Evolutionary conservation across 2,888 invertebrate species (phyloP).

Genomic region (Thera obeliscata): DNA sequence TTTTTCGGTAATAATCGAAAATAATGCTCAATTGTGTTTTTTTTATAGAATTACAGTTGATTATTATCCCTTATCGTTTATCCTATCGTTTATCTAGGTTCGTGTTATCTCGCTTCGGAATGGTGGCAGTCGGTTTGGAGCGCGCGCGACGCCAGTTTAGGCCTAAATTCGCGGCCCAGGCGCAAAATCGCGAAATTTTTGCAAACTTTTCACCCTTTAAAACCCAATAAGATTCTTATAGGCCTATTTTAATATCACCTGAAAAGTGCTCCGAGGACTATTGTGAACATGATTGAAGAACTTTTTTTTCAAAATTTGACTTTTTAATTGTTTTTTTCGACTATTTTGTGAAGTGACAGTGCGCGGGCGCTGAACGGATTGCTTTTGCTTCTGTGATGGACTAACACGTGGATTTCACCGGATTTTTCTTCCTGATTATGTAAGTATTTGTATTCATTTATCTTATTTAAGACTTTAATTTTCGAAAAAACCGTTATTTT

Average conservation of each 20-base stretch:
- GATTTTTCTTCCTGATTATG: constrained; percentile 45
- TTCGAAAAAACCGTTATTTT: constrained; percentile 12
- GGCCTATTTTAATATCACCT: constrained; percentile 72
- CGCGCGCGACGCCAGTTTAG: constrained; percentile 56
- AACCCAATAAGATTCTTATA: constrained; percentile 80
- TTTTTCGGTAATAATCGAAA: constrained; percentile 2
- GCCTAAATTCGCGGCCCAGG: constrained; percentile 69
- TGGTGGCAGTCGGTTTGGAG: constrained; percentile 42
- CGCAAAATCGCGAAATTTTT: constrained; percentile 67
- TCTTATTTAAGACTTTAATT: constrained; percentile 26
- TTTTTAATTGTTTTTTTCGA: constrained; percentile 52
- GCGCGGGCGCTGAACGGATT: constrained; percentile 44
- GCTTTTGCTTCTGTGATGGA: constrained; percentile 43
- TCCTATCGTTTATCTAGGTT: constrained; percentile 53
- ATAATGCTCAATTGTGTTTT: background rate
- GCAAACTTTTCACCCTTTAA: constrained; percentile 59
- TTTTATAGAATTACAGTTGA: constrained; percentile 21
- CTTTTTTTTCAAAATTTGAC: constrained; percentile 50
- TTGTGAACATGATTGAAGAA: constrained; percentile 54
- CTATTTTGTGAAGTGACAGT: constrained; percentile 61
- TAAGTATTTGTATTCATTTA: constrained; percentile 58
- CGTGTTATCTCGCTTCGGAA: constrained; percentile 40
- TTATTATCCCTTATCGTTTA: constrained; percentile 58
- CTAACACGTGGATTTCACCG: constrained; percentile 50
- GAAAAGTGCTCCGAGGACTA: constrained; percentile 46